These are phyloP conservation scores for Ceyx cyanopectus DNA, from an alignment of 2,113 vertebrate species.

Conservation along the genomic window DNA sequence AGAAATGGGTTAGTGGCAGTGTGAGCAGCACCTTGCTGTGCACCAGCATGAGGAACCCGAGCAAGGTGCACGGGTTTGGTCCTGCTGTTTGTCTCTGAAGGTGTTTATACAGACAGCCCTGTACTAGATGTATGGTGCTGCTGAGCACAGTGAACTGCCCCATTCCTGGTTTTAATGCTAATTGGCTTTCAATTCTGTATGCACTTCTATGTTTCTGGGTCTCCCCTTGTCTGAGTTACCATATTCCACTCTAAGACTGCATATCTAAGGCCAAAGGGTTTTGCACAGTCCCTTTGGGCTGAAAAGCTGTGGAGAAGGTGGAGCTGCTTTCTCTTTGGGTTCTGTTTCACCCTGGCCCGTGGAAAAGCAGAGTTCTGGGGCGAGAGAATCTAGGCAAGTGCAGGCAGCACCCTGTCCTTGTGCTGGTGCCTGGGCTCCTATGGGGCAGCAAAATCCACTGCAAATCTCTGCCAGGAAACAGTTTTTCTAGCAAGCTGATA, in stretches of 20 bases:
- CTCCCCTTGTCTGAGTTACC: neutral
- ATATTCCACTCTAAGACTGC: neutral
- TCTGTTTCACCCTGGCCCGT: neutral
- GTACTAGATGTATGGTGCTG: neutral
- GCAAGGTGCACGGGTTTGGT: neutral
- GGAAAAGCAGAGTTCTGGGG: neutral
- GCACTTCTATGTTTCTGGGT: accelerated
- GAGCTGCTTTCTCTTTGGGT: neutral
- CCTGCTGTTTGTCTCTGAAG: neutral
- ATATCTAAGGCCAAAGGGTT: neutral
- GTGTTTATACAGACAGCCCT: neutral
- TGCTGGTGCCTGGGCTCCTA: neutral
- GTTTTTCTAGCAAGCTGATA: constrained; percentile 19
- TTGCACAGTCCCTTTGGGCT: neutral
- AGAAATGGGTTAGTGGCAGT: neutral
- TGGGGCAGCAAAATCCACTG: neutral
- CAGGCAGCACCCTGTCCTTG: neutral
- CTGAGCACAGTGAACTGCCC: neutral
- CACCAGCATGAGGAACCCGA: neutral
- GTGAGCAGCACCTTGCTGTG: neutral
- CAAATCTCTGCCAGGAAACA: neutral
- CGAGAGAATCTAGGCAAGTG: neutral
- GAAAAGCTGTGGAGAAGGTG: neutral
- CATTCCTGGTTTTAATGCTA: neutral
- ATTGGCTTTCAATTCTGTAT: neutral